Evolutionary conservation across 2,797 vertebrate species (phyloP).

Genomic region (Girardinus metallicus): DNA sequence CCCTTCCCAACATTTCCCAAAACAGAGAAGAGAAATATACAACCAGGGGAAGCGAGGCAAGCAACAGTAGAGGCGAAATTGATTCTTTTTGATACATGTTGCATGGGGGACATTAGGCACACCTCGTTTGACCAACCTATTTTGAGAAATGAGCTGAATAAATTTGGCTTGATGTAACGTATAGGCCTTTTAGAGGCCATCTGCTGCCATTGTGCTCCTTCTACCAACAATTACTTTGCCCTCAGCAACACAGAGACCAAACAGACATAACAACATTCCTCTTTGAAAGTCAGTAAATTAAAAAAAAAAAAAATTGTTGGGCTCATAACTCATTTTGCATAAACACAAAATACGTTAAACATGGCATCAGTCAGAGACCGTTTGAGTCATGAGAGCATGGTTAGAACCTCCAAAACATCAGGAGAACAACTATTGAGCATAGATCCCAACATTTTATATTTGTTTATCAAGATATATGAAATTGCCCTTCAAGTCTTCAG

Average conservation of each 20-base stretch:
- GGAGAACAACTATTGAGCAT: neutral
- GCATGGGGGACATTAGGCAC: constrained; percentile 74
- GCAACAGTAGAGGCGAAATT: constrained; percentile 77
- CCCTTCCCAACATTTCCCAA: constrained; percentile 76
- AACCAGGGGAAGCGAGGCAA: constrained; percentile 73
- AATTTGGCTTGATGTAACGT: constrained; percentile 68
- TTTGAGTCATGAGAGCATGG: neutral
- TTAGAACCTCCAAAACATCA: neutral
- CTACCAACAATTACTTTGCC: constrained; percentile 36
- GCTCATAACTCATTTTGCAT: constrained; percentile 38
- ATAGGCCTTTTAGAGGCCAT: constrained; percentile 45
- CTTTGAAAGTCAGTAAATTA: constrained; percentile 28
- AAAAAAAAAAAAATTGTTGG: constrained; percentile 20
- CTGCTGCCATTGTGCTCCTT: constrained; percentile 48
- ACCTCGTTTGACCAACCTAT: constrained; percentile 76
- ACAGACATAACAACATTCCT: neutral
- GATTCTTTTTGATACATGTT: constrained; percentile 79
- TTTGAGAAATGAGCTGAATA: constrained; percentile 78
- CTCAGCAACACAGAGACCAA: constrained; percentile 22
- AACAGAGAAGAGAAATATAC: constrained; percentile 78
- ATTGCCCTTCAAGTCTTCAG: neutral
- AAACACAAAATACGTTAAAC: constrained; percentile 41
- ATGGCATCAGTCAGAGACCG: constrained; percentile 10
- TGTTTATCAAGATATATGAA: neutral
- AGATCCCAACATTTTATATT: neutral